Base-by-base conservation (phyloP, 2,113 vertebrate species). In the Chaetodon auriga region DNA sequence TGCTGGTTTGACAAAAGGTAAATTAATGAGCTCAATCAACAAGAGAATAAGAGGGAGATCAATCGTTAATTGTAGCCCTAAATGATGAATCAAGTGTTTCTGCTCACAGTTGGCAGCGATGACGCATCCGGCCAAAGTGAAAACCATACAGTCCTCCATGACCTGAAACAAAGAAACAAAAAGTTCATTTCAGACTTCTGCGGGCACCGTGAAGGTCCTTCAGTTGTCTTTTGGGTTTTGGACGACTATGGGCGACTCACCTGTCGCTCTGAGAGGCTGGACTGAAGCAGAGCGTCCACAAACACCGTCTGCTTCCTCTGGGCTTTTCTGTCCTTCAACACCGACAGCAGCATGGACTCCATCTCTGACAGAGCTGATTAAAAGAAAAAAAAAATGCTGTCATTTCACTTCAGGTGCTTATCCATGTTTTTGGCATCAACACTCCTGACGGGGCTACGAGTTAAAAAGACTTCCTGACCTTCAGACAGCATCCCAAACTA, bases 111-210 rank as follows among this genome's bases (percentile, higher is more conserved):
- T 99, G 80, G 98, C 98, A 6, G 97, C 96, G 91, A 99, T 97
- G 85, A 97, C 91, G 53, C 96, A 97, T 81, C 97, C 97, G 18
- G 97, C 96, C 91, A 99, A 87, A 75, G 96, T 97, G 93, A 99
- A 99, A 89, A 99, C 97, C 97, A 99, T 98, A 46, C 96, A 96
- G 89, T 99, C 97, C 93, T 99, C 98, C 92, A 98, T 93, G 83
- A 99, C 93, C 98, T 99, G 75, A 86, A 87, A 73, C 64, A 60
- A 60, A 75, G 36, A 75, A 10, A 36, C 6, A 11, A 6, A 21
- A n/a, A 15, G 2, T 25, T 55, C 8, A 41, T 43, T 13, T 51
- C 63, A 49, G n/a, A 10, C 3, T 38, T 63, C 6, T 38, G 43
- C 10, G 9, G 16, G 25, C 76, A n/a, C 23, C 0, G 1, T 9